Evolutionary conservation across 1,140 invertebrate genomes (phyloP).

Genomic region (Acromyrmex charruanus): DNA sequence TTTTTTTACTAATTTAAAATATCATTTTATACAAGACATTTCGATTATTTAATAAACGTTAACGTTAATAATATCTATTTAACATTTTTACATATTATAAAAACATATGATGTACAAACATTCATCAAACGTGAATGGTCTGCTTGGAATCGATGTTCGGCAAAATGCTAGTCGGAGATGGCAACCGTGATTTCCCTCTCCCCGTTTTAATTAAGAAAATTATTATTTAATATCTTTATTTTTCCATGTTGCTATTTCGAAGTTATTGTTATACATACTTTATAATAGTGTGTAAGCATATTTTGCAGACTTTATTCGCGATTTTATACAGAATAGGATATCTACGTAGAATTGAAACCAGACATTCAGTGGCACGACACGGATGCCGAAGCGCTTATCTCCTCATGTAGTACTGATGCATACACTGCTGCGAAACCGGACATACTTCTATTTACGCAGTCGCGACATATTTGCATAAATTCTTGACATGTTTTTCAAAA

Average conservation of each 20-base stretch:
- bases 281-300: neutral
- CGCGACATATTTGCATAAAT: neutral
- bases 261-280: neutral
- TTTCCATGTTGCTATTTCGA: neutral
- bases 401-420: neutral
- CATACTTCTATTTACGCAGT: constrained; percentile 38
- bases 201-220: neutral
- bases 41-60: no score
- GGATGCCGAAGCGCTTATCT: constrained; percentile 54
- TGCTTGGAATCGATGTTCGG: no score
- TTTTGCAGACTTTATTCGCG: neutral
- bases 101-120: no score
- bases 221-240: neutral
- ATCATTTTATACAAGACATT: no score
- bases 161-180: no score
- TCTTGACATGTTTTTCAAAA: constrained; percentile 7
- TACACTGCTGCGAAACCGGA: constrained; percentile 49
- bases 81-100: no score
- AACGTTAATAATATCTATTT: no score
- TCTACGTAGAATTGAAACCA: neutral
- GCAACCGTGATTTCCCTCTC: no score
- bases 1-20: no score
- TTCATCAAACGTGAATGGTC: no score
- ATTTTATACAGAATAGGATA: constrained; percentile 1
- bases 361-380: neutral